A percentile compares a stretch with the other conserved stretches of the same genome.
These are phyloP conservation scores for Gracilinanus agilis DNA, from an alignment of 2,113 vertebrate genomes.

Conservation along the genomic window DNA sequence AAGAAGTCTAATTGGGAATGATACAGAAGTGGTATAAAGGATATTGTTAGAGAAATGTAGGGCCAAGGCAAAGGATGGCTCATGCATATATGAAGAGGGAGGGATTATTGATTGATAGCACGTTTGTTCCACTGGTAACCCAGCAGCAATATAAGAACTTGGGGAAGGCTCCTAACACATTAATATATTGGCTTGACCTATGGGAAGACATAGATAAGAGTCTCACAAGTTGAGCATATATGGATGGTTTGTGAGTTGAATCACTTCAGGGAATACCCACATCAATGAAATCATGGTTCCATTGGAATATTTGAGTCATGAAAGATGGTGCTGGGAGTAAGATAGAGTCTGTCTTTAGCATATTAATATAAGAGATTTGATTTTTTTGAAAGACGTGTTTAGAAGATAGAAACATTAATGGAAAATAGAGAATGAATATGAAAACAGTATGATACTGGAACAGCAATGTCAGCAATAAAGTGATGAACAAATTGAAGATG, in stretches of 20 bases:
- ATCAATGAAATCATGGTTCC: background rate
- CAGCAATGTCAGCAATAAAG: background rate
- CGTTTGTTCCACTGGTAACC: background rate
- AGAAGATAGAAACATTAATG: background rate
- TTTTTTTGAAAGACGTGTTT: background rate
- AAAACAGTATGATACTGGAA: background rate
- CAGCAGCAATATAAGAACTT: background rate
- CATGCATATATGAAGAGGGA: background rate
- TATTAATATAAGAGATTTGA: background rate
- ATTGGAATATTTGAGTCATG: background rate
- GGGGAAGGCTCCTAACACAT: background rate
- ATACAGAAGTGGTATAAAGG: background rate
- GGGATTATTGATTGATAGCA: background rate
- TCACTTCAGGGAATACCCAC: background rate
- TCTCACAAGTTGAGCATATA: background rate
- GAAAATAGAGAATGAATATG: background rate
- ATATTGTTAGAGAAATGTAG: background rate
- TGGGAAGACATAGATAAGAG: background rate
- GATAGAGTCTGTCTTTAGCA: background rate
- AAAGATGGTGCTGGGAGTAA: background rate
- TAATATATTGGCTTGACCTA: background rate
- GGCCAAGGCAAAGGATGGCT: background rate
- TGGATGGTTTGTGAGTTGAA: background rate
- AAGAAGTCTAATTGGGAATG: conserved; percentile 28
- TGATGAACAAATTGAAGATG: background rate